Percentiles rank a stretch among this genome's conserved stretches.
Evolutionary conservation across 2,113 vertebrate species (phyloP).

Genomic region (Bettongia penicillata): DNA sequence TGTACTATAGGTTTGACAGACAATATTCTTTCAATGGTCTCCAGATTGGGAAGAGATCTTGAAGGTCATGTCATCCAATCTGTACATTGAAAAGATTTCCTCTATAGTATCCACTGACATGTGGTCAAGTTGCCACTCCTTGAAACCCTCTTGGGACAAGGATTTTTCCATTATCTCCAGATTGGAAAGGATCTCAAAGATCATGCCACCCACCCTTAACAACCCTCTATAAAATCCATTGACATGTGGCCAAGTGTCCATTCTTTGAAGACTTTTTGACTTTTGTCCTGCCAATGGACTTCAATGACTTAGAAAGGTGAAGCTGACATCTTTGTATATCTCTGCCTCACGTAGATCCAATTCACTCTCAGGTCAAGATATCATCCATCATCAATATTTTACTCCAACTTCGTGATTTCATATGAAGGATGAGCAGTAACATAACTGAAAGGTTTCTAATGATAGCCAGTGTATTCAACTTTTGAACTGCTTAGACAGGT

Average conservation of each 20-base stretch:
- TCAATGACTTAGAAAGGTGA: neutral
- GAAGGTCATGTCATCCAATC: neutral
- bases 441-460: neutral
- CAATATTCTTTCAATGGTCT: neutral
- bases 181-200: too few species aligned
- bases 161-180: too few species aligned
- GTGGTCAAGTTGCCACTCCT: neutral
- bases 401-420: neutral
- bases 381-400: neutral
- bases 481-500: neutral
- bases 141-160: neutral
- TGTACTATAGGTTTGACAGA: neutral
- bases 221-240: too few species aligned
- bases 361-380: neutral
- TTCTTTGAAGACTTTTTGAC: too few species aligned
- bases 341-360: neutral
- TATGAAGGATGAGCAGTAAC: neutral
- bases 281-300: neutral
- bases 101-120: neutral
- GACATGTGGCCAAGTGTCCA: too few species aligned
- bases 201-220: too few species aligned
- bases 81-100: neutral
- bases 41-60: neutral
- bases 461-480: neutral
- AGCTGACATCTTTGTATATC: neutral